Percentiles rank a stretch among this genome's conserved stretches.
phyloP scores from a whole-genome alignment of 2,888 invertebrate genomes.

The Epsilonema sp. region DNA sequence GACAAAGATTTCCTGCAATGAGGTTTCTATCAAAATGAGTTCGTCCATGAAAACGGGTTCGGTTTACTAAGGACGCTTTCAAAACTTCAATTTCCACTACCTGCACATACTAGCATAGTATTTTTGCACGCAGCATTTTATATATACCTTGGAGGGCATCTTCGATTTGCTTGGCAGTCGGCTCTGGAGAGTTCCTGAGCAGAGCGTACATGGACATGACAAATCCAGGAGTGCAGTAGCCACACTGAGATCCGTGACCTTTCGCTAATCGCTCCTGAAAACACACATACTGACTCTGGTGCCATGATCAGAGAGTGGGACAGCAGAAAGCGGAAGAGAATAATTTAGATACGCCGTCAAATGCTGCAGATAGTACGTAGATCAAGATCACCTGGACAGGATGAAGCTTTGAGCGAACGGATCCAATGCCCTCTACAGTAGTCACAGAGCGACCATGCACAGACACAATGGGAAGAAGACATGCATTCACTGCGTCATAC shows the following conservation, averaged over 20 bases:
- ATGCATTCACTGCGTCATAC: conserved; percentile 50
- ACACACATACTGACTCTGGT: neutral
- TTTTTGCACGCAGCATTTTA: no score
- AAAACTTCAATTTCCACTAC: no score
- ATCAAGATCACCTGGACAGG: conserved; percentile 52
- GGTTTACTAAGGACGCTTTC: no score
- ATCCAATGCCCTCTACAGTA: conserved; percentile 80
- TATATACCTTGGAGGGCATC: conserved; percentile 21
- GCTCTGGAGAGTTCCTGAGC: conserved; percentile 49
- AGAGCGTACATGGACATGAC: conserved; percentile 91
- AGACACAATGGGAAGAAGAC: conserved; percentile 62
- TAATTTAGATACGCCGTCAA: no score
- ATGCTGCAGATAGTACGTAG: no score
- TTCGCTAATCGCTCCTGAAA: conserved; percentile 45
- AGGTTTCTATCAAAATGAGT: no score
- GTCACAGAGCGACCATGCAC: conserved; percentile 71
- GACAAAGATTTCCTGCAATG: conserved; percentile 49
- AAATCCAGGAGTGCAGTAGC: conserved; percentile 84
- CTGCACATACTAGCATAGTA: no score
- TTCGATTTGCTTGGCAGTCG: conserved; percentile 30
- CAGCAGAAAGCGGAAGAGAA: no score
- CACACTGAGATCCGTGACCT: conserved; percentile 81
- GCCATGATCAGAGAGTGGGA: no score
- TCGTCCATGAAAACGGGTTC: no score
- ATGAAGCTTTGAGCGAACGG: conserved; percentile 50